Percentiles rank a stretch among this genome's conserved stretches.
These are phyloP conservation scores for Paratrypauchen microcephalus DNA, from an alignment of 2,797 vertebrate genomes.

Conservation along the genomic window DNA sequence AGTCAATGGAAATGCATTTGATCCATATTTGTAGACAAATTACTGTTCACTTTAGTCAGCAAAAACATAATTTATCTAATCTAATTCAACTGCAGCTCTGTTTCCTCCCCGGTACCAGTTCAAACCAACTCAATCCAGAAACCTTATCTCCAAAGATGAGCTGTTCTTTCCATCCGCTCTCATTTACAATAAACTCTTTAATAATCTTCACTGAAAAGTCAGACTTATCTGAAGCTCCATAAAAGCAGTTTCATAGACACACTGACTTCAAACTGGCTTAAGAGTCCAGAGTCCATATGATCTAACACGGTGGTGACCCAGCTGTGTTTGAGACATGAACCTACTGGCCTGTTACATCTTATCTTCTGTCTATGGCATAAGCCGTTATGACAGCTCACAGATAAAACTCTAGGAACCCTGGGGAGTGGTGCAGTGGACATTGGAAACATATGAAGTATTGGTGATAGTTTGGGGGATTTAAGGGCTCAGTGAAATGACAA, in stretches of 20 bases:
- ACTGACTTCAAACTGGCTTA: not conserved
- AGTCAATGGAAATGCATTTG: no score
- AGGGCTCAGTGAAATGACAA: not conserved
- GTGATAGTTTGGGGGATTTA: not conserved
- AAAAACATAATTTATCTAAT: no score
- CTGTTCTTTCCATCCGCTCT: not conserved
- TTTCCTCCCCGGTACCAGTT: not conserved
- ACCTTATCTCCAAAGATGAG: not conserved
- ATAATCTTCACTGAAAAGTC: not conserved
- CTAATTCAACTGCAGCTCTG: not conserved
- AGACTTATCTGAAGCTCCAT: not conserved
- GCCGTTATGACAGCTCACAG: not conserved
- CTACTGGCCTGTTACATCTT: constrained; percentile 23
- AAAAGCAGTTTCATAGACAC: not conserved
- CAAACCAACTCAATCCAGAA: not conserved
- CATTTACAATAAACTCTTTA: not conserved
- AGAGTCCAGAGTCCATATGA: constrained; percentile 16
- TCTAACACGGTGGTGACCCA: not conserved
- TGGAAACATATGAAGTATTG: not conserved
- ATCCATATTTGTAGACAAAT: no score
- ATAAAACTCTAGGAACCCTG: not conserved
- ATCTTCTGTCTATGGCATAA: constrained; percentile 31
- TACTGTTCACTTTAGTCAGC: no score
- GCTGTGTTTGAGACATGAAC: not conserved
- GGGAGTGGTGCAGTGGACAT: not conserved